Evolutionary conservation across 2,888 invertebrate genomes (phyloP), one percentile per base, ranked within the genome.

Genomic region (Sarcophaga rosellei): DNA sequence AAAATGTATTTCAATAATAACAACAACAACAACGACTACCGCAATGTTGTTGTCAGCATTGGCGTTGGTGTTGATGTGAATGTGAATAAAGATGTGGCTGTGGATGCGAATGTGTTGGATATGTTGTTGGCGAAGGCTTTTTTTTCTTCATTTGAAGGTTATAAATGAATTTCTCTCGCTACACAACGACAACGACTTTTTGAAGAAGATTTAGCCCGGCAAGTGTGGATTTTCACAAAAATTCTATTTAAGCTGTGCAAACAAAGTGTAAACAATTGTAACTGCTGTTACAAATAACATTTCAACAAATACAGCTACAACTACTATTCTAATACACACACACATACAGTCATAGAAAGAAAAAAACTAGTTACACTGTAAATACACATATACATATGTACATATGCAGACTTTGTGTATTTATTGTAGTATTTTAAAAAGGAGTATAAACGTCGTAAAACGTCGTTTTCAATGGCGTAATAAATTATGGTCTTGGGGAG

Each of bases 191-290:
- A 25, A 84, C 84, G 78, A 84, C 74, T 74, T 84, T 86, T 84
- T 86, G 59, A 86, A 84, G 81, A 86, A 86, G 86, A 87, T 78
- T 85, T 83, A 78, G 69, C 44, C 82, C 84, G 69, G 81, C 87
- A 87, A 88, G 85, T 88, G 87, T 85, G 86, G 81, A 87, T 88
- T 88, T 87, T 79, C 87, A 88, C 84, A 72, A 86, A 53, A 87
- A 85, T 88, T 87, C 88, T 87, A 85, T 87, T 86, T 88, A 84
- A 85, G 84, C 84, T 77, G 77, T 81, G 75, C 82, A 83, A 86
- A 88, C 83, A 88, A 88, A 87, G 87, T 87, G 87, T 81, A 86
- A 86, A 86, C 86, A 86, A 84, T 86, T 86, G 86, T 84, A 84
- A 84, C 81, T 35, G 17, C 12, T 86, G 81, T 86, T 68, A 81